A percentile compares a stretch with the other conserved stretches of the same genome.
Conservation (phyloP, 2,888 invertebrate genomes). For the Nomada lathburiana region DNA sequence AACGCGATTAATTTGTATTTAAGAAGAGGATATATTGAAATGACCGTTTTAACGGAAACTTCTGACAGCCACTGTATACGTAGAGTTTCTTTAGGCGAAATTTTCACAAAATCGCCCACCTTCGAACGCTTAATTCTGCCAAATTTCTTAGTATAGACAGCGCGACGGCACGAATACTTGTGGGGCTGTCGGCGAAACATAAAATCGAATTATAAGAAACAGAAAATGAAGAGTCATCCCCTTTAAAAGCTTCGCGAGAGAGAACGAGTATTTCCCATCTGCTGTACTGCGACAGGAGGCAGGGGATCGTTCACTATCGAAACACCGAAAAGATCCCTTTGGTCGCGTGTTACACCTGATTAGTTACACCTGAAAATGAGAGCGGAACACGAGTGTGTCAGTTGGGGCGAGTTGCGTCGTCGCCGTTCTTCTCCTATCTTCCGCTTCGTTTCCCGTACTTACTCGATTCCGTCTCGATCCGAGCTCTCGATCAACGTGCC, state of each 20-base stretch:
- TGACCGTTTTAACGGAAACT: no score
- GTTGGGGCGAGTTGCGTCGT: conserved; percentile 76
- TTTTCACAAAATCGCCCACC: no score
- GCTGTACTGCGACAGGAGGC: not conserved
- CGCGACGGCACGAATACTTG: not conserved
- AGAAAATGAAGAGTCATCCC: not conserved
- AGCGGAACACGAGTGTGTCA: conserved; percentile 74
- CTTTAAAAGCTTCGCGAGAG: conserved; percentile 30
- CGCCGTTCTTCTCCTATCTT: conserved; percentile 62
- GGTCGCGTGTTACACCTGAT: conserved; percentile 13
- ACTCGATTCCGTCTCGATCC: conserved; percentile 27
- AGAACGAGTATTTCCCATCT: conserved; percentile 28
- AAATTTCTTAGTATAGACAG: no score
- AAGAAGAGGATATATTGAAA: no score
- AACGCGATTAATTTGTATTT: no score
- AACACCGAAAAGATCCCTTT: conserved; percentile 25
- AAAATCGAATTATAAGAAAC: not conserved
- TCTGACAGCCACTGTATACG: no score
- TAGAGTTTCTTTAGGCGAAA: no score
- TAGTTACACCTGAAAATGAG: conserved; percentile 3
- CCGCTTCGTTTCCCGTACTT: conserved; percentile 32
- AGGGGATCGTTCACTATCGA: conserved; percentile 6
- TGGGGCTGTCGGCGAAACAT: not conserved
- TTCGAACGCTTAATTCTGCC: no score
- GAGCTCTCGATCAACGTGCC: conserved; percentile 9